Conservation (phyloP, 2,797 vertebrate genomes). For the Gymnothorax reevesii region DNA sequence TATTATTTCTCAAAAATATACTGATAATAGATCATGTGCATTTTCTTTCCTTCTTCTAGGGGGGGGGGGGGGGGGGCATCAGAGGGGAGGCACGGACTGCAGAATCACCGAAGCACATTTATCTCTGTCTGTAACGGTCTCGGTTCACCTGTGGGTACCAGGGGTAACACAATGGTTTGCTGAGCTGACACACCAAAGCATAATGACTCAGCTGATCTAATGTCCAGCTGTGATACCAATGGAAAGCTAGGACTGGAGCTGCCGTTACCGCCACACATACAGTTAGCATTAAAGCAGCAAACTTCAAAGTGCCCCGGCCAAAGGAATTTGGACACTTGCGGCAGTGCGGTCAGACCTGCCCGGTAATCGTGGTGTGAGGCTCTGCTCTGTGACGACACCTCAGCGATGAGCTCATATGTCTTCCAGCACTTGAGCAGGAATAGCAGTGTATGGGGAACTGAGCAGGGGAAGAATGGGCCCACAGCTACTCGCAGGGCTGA, state of each 20-base stretch:
- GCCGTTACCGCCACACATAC: background rate
- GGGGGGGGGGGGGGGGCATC: too few species aligned
- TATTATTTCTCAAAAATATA: too few species aligned
- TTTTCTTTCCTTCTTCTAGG: too few species aligned
- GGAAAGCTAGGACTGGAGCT: background rate
- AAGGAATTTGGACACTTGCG: background rate
- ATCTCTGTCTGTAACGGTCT: too few species aligned
- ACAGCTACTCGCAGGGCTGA: constrained; percentile 34
- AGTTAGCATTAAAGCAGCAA: background rate
- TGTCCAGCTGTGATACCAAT: background rate
- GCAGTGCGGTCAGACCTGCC: background rate
- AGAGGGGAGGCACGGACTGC: too few species aligned
- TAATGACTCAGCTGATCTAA: background rate
- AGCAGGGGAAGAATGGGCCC: constrained; percentile 13
- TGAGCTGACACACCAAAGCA: background rate
- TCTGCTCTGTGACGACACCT: too few species aligned
- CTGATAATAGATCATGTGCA: too few species aligned
- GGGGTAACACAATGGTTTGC: background rate
- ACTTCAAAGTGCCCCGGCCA: background rate
- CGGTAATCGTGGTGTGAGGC: too few species aligned
- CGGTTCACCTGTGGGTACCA: too few species aligned
- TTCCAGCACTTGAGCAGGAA: background rate
- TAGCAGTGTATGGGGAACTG: constrained; percentile 3
- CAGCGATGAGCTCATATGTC: background rate
- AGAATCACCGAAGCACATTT: too few species aligned